These are phyloP conservation scores for Heliconius ismenius DNA, from an alignment of 2,888 invertebrate genomes.

Conservation along the genomic window DNA sequence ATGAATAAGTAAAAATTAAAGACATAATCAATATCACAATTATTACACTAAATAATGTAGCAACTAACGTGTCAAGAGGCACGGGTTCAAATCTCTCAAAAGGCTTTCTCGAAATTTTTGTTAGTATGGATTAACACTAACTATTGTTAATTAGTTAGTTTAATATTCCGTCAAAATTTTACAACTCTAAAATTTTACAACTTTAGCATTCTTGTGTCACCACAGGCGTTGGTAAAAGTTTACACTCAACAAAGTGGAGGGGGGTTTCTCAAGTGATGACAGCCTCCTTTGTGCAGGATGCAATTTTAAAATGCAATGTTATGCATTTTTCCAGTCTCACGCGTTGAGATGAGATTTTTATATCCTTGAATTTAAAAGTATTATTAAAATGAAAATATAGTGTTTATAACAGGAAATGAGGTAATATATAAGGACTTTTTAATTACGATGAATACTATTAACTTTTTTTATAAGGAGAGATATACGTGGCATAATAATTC, in stretches of 20 bases:
- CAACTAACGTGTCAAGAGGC: neutral
- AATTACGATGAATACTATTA: no score
- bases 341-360: neutral
- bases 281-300: conserved; percentile 24
- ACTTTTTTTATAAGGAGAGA: no score
- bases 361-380: neutral
- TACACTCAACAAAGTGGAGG: conserved; percentile 14
- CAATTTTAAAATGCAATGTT: conserved; percentile 21
- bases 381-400: no score
- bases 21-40: no score
- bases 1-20: no score
- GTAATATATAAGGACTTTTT: no score
- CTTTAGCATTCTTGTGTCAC: conserved; percentile 5
- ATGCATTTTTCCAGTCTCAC: conserved; percentile 2
- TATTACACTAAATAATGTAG: neutral
- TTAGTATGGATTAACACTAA: no score
- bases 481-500: no score
- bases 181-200: neutral
- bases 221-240: conserved; percentile 19
- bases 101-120: no score
- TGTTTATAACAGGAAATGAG: no score
- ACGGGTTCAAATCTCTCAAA: no score
- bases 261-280: conserved; percentile 9
- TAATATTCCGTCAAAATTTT: conserved; percentile 1
- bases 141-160: neutral